Base-by-base conservation (phyloP, 2,113 vertebrate genomes). In the Pterocles orientalis region DNA sequence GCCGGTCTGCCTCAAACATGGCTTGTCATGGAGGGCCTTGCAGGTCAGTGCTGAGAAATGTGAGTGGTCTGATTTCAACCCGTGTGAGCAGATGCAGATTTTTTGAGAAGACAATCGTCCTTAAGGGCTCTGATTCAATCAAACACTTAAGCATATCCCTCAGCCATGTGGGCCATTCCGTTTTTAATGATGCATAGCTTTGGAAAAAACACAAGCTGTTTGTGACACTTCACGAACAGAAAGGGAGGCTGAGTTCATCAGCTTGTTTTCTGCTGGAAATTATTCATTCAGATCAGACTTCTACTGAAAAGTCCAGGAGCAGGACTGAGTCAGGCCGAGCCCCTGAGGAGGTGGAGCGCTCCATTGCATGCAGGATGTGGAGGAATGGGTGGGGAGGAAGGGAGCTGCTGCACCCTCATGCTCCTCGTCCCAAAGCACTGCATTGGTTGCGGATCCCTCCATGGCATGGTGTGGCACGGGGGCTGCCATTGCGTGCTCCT, bases 401-500 rank as follows among this genome's bases (percentile, higher is more conserved):
- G 34, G 23, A 75, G 17, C 47, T 66, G 48, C 34, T 26, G 61
- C 29, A 36, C 26, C 24, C 24, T 53, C 21, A 2, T 3, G 29
- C 21, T 65, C 45, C 77, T n/a, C 8, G 1, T 36, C 33, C 60
- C 11, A 15, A 15, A 50, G 47, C 28, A 18, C 29, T 5, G 26
- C 21, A 2, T 4, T 3, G 3, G 34, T 28, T 45, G 17, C 24
- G 6, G 47, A 6, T 18, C 18, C 18, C 61, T 8, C 48, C 8
- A 2, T 11, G 25, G 2, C 1, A 2, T 20, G 33, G 10, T 4
- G 2, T 1, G 33, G 43, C 29, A 5, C 0, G 1, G 10, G 45
- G 31, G 5, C 41, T 41, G 41, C 41, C 41, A 41, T 39, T 41
- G 7, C 2, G 2, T 18, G 29, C 19, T 69, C 66, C 66, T 20